A percentile compares a stretch with the other conserved stretches of the same genome.
Evolutionary conservation across 1,140 invertebrate species (phyloP).

Genomic region (Drosophila guanche): DNA sequence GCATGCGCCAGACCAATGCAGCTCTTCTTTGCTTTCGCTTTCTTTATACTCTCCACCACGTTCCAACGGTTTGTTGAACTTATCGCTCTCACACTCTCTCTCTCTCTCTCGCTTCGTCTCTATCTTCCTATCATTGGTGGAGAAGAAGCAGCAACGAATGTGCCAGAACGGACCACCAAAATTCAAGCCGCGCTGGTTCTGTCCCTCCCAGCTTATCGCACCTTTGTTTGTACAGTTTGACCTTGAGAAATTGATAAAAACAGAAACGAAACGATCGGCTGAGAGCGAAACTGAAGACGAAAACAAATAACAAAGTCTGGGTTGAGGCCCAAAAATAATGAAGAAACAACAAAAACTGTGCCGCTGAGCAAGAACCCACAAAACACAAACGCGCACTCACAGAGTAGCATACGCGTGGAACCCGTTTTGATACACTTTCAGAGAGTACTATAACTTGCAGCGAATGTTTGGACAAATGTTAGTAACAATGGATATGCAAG

Average conservation of each 20-base stretch:
- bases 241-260: constrained; percentile 39
- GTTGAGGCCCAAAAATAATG: constrained; percentile 14
- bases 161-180: constrained; percentile 40
- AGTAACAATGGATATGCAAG: too few relatives aligned
- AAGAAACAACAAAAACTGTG: background rate
- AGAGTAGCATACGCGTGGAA: constrained; percentile 37
- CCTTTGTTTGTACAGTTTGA: constrained; percentile 19
- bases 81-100: constrained; percentile 2
- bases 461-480: too few relatives aligned
- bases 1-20: constrained; percentile 23
- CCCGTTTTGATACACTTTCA: constrained; percentile 40
- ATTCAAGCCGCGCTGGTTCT: constrained; percentile 11
- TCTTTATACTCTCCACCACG: constrained; percentile 2
- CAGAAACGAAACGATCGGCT: constrained; percentile 12
- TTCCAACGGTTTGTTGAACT: constrained; percentile 55
- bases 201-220: constrained; percentile 23
- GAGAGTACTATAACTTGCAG: too few relatives aligned
- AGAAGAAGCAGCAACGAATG: constrained; percentile 10
- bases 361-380: constrained; percentile 2
- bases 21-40: constrained; percentile 6
- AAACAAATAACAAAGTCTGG: constrained; percentile 25
- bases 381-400: background rate
- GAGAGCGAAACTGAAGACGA: background rate
- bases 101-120: constrained; percentile 16
- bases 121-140: background rate